A percentile compares a stretch with the other conserved stretches of the same genome.
Evolutionary conservation across 2,797 vertebrate genomes (phyloP).

Genomic region (Botia kubotai): DNA sequence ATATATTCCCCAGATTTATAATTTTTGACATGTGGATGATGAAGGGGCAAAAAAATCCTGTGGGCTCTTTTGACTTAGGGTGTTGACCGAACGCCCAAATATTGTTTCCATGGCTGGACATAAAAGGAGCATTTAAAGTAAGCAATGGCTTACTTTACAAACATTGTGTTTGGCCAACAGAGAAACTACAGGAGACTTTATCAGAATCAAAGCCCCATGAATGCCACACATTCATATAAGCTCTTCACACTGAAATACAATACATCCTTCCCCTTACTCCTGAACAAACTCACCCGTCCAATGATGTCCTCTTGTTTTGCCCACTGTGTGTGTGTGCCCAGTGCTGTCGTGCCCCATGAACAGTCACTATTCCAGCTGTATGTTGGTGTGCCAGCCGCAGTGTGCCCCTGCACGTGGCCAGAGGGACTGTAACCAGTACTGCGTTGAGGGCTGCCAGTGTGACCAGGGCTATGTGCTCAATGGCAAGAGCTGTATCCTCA

Average conservation of each 20-base stretch:
- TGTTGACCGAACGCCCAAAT: not conserved
- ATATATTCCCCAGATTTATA: too few species aligned
- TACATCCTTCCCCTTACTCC: conserved; percentile 45
- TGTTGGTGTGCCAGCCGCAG: conserved; percentile 92
- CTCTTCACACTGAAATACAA: conserved; percentile 18
- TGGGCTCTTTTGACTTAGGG: too few species aligned
- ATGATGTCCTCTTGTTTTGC: conserved; percentile 51
- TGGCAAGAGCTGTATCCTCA: conserved; percentile 92
- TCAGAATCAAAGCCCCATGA: conserved; percentile 5
- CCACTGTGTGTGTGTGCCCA: conserved; percentile 65
- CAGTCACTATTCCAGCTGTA: conserved; percentile 94
- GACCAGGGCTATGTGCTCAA: conserved; percentile 94
- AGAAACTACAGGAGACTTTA: conserved; percentile 29
- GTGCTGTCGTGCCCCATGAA: conserved; percentile 90
- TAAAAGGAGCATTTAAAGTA: not conserved
- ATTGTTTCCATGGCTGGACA: not conserved
- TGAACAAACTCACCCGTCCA: conserved; percentile 40
- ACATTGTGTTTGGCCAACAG: conserved; percentile 16
- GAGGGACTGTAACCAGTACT: conserved; percentile 94
- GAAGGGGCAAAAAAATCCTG: too few species aligned
- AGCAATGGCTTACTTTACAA: conserved; percentile 28
- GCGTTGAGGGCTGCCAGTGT: conserved; percentile 96
- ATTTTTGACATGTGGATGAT: too few species aligned
- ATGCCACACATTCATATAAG: conserved; percentile 37
- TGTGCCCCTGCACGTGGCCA: conserved; percentile 92